Base-by-base conservation (phyloP, 53 echinoderm and acorn worm genomes). In the Temnopleurus reevesii region DNA sequence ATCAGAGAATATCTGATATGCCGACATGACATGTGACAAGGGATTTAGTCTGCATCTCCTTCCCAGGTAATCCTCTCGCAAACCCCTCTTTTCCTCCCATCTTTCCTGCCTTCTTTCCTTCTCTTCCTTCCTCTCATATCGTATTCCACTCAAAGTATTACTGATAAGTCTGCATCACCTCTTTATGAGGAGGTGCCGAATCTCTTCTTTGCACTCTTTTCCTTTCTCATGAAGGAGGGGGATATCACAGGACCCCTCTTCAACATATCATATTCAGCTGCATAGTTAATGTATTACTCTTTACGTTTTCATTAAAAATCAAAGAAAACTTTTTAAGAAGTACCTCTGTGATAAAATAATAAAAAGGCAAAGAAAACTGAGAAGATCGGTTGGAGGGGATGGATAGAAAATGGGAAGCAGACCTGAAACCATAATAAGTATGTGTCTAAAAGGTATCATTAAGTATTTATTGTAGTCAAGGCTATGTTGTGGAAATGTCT, bases 121-220 rank as follows among this genome's bases (percentile, higher is more conserved):
- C 83, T 55, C 83, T 83, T 83, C 83, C 83, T 83, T 83, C 83
- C 83, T 55, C 21, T 53, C 56, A 33, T 83, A 83, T 83, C 83
- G 33, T 38, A 83, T 83, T 83, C 55, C 83, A 80, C 35, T 29
- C 83, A 18, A 12, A 56, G 41, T 34, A 63, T 31, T 63, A 30
- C 31, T 15, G 5, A 13, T 8, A 63, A 31, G 63, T 28, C 63
- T 63, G 30, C 33, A 4, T 31, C 63, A 63, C 63, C 31, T 33
- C 31, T n/a, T n/a, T 33, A 13, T 23, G 30, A 31, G 61, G 13
- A 31, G 30, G n/a, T 12, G 33, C 29, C 33, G 63, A 10, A 8
- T 63, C n/a, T 21, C 18, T 33, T 33, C 63, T 63, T 12, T 15
- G 29, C 0, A 15, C 29, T 31, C 63, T 63, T 15, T 31, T 31